Evolutionary conservation across 2,113 vertebrate species (phyloP), one percentile per base, ranked within the genome.

Genomic region (Petrocephalus zakoni): DNA sequence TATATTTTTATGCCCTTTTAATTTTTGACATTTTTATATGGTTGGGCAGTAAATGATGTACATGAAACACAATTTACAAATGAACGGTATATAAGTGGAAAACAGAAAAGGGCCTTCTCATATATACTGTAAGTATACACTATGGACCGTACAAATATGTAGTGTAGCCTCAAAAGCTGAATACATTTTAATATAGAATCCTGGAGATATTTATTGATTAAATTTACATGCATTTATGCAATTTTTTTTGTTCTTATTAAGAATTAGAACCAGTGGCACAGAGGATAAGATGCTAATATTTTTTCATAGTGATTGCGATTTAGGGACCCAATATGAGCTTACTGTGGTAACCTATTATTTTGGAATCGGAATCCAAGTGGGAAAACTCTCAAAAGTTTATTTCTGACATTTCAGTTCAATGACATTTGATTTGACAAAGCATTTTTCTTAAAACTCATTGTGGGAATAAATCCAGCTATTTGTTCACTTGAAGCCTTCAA

Each of bases 401-500:
- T 78, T 42, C n/a, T 75, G 34, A 3, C 34, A 78, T 29, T 78
- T 78, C 72, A 78, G 72, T 78, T 78, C 72, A 78, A 42, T 78
- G 72, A 2, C 72, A 42, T 37, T 78, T n/a, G 4, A 78, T 78
- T 78, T 78, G 34, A 42, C 34, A 78, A 78, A 78, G 86, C 37
- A 87, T 22, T 64, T 64, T 64, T 85, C 84, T 64, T 49, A 55
- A n/a, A 64, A 42, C 56, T 87, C 56, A 64, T 61, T 47, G 85
- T 56, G 11, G 56, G 13, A 78, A 15, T 78, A 42, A 19, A 55
- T 55, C 53, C 53, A 42, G 72, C 72, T 42, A 42, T 64, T 64
- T 46, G 86, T 47, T 46, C 86, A 25, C 53, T 55, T 64, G 56
- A 42, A 87, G 56, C 34, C 52, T 64, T 37, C 86, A 78, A 64